phyloP scores from a whole-genome alignment of 1,140 invertebrate genomes.

The Dolichoris vasculosae region DNA sequence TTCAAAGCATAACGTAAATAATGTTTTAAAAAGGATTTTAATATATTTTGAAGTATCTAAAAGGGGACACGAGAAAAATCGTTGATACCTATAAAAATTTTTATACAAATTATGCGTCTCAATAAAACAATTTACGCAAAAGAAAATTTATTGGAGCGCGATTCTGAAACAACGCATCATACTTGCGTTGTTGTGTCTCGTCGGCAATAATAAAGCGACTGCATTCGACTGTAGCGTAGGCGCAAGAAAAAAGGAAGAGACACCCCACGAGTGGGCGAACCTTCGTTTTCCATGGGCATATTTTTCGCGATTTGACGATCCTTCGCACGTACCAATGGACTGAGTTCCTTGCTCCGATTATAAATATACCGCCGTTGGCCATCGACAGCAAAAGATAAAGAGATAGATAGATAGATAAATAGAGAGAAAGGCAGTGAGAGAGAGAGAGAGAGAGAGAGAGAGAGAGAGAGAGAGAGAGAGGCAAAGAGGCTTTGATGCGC shows the following conservation, averaged over 20 bases:
- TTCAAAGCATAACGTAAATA: background rate
- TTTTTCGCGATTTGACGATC: constrained; percentile 6
- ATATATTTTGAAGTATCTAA: background rate
- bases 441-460: background rate
- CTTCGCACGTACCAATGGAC: background rate
- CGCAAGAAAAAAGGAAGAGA: background rate
- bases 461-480: background rate
- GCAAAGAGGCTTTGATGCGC: no score
- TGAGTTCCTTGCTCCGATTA: constrained; percentile 17
- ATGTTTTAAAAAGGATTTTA: background rate
- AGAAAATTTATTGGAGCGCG: constrained; percentile 2
- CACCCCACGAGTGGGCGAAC: background rate
- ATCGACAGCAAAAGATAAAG: background rate
- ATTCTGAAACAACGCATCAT: no score
- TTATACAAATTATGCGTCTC: background rate
- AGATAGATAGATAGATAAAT: background rate
- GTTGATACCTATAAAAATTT: background rate
- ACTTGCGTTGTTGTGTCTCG: background rate
- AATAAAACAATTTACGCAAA: background rate
- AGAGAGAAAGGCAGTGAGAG: no score
- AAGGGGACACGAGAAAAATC: background rate
- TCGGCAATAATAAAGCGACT: background rate
- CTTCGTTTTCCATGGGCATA: background rate
- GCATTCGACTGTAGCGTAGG: background rate
- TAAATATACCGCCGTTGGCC: background rate